A percentile compares a stretch with the other conserved stretches of the same genome.
Conservation (phyloP, 2,113 vertebrate species). For the Amazona vittata region DNA sequence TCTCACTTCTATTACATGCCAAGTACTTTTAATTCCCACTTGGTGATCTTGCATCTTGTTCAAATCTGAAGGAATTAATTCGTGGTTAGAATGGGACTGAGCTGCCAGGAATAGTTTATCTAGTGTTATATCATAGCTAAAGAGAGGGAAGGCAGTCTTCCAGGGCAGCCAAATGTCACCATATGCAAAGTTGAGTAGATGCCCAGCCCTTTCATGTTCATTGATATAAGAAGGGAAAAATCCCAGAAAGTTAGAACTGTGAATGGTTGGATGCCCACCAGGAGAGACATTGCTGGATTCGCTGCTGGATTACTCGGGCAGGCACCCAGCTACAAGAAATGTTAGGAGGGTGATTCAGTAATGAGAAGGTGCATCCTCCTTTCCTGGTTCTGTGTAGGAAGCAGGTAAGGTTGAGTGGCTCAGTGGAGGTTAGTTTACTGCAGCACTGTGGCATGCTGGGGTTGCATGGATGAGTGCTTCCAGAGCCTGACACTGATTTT, state of each 20-base stretch:
- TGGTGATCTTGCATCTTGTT: background rate
- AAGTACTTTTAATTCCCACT: background rate
- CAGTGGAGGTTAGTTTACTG: background rate
- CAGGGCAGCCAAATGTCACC: background rate
- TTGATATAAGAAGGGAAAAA: background rate
- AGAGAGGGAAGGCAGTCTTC: background rate
- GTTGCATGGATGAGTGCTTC: background rate
- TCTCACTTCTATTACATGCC: background rate
- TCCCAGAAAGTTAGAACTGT: background rate
- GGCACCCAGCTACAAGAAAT: background rate
- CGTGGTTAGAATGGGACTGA: background rate
- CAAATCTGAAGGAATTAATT: background rate
- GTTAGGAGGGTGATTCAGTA: background rate
- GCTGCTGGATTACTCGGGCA: background rate
- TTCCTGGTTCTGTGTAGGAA: background rate
- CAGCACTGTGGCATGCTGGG: background rate
- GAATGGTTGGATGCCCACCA: background rate
- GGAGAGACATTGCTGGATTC: background rate
- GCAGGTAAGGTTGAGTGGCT: background rate
- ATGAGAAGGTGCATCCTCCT: background rate
- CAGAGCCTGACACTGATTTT: background rate
- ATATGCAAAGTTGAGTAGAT: background rate
- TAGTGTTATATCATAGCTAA: background rate
- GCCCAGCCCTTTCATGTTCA: background rate
- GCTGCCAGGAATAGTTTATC: background rate